Base-by-base conservation (phyloP, 2,888 invertebrate species). In the Dusona sp. region DNA sequence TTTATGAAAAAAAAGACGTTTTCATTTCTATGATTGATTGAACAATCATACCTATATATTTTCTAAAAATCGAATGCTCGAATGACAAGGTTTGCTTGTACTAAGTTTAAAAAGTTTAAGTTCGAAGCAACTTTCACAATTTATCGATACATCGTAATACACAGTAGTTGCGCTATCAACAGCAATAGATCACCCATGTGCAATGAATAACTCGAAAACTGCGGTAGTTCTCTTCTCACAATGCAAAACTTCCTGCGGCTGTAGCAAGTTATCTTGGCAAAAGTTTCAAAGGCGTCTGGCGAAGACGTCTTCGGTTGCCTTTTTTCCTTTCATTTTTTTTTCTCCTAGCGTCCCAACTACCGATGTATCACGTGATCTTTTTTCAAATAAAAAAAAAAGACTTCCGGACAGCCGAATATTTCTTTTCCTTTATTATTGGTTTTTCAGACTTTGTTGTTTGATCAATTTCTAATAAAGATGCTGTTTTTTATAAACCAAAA, bases 141-240 rank as follows among this genome's bases (percentile, higher is more conserved):
- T 84, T 84, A 84, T 84, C 84, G 84, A 80, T 84, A 80, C 75
- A 84, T 80, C 75, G 80, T 64, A 75, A 80, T 61, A 64, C 29
- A 2, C 25, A 36, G 79, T 36, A 36, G 64, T 45, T 54, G 75
- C 48, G 72, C 75, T 84, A 84, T 84, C 84, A 84, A 84, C 79
- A 84, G 84, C 80, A 64, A 84, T 84, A 84, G 75, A 84, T 84
- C 84, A 84, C 80, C 67, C 75, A 64, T 65, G 84, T 42, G 48
- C 84, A 70, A 75, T 79, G 80, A 80, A 84, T 84, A 84, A 84
- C 84, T 84, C 80, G 75, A 57, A 70, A 80, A 80, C 51, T 70
- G 75, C 70, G 84, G 25, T 84, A 75, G 80, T 74, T 75, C 75
- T 65, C 48, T 65, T 65, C 79, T 70, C 61, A 80, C 79, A 80